Evolutionary conservation across 2,113 vertebrate genomes (phyloP), one percentile per base, ranked within the genome.

Genomic region (Myotis davidii): DNA sequence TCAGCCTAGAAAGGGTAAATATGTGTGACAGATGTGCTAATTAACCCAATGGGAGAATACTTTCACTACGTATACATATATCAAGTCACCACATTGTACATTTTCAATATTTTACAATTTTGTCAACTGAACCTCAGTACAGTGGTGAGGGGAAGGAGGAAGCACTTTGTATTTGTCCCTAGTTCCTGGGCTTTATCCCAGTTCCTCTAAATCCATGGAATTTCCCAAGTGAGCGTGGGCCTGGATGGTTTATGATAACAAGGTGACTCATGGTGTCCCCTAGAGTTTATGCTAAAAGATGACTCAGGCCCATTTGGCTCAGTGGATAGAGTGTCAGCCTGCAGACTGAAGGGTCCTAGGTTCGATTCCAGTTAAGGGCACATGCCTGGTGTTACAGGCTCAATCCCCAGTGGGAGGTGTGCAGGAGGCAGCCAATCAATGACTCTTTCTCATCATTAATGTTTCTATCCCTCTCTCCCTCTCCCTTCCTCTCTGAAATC

Each of bases 241-340:
- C 39, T 84, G 29, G n/a, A 67, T 13, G 23, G 73, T 93, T 90
- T 94, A 65, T 29, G 77, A 56, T 95, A 64, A 76, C 37, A 59
- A 72, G 37, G 37, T 94, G 96, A 96, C 65, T 95, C 95, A 88
- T 14, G 3, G 42, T 29, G 85, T 27, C 4, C 81, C 48, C 45
- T 6, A 13, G 14, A 61, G 13, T 70, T 83, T 50, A 79, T 21
- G 18, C 14, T 90, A 70, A 83, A 25, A 77, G 8, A 74, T 69
- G 79, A 93, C 61, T 95, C 90, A 76, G 56, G 59, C 59, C 25
- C 59, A 61, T 27, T 61, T 61, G 25, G 59, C 59, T 61, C 59
- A 27, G 25, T 27, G 23, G 56, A 61, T 61, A 61, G 59, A 61
- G 59, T 9, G 4, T 61, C 4, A 9, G 59, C 59, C 23, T 61